phyloP scores from a whole-genome alignment of 92 coral and sea anemone genomes.

The Zoanthus solanderi region DNA sequence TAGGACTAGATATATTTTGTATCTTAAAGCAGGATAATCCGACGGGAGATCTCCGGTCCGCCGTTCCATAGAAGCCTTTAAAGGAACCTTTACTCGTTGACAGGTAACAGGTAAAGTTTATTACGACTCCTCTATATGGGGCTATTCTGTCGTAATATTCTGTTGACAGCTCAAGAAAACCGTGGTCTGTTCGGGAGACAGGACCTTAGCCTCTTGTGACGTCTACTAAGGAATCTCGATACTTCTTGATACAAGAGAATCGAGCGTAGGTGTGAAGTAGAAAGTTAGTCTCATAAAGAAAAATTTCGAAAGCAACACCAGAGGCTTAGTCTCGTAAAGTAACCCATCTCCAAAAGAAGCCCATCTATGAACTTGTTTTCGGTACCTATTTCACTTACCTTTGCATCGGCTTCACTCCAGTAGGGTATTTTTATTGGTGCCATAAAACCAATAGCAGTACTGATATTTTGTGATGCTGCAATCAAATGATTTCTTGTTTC shows the following conservation, averaged over 20 bases:
- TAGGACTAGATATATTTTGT: too few species aligned
- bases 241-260: too few species aligned
- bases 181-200: background rate
- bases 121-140: background rate
- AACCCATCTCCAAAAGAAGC: too few species aligned
- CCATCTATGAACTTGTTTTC: background rate
- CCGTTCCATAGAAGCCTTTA: background rate
- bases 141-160: background rate
- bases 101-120: background rate
- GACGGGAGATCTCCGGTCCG: background rate
- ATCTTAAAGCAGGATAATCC: background rate
- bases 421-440: conserved; percentile 81
- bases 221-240: too few species aligned
- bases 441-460: conserved; percentile 67
- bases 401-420: conserved; percentile 72
- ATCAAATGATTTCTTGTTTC: conserved; percentile 93
- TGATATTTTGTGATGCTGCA: conserved; percentile 88
- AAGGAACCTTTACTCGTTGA: background rate
- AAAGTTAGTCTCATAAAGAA: too few species aligned
- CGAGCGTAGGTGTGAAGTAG: too few species aligned
- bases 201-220: background rate
- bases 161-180: background rate
- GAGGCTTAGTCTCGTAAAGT: too few species aligned
- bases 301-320: too few species aligned
- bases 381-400: conserved; percentile 55